phyloP scores from a whole-genome alignment of 2,113 vertebrate species.

The Turnix velox region DNA sequence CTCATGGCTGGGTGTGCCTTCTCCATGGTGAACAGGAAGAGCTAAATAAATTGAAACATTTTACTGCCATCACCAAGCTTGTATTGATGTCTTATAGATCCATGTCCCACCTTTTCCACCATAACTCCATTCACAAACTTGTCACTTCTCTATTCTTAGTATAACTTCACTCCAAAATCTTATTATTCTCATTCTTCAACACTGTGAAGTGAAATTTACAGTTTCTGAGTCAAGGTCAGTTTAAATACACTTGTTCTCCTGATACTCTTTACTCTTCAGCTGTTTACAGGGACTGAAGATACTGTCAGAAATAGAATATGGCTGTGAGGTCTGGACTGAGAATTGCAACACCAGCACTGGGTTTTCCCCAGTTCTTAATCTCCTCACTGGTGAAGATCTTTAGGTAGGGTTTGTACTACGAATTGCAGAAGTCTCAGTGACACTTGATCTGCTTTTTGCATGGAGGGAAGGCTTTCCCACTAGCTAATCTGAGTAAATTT shows the following conservation, averaged over 20 bases:
- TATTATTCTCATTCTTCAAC: fast-evolving
- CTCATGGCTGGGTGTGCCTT: fast-evolving
- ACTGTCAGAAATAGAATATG: not conserved
- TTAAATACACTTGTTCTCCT: not conserved
- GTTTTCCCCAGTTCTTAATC: not conserved
- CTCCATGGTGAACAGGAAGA: not conserved
- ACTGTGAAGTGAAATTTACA: not conserved
- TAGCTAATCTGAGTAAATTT: not conserved
- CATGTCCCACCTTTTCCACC: not conserved
- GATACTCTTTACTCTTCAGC: not conserved
- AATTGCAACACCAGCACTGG: not conserved
- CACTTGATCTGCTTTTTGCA: not conserved
- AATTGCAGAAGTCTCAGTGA: not conserved
- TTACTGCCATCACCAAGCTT: not conserved
- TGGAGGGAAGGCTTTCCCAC: not conserved
- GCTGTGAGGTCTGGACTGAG: not conserved
- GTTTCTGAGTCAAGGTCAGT: not conserved
- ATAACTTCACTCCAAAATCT: not conserved
- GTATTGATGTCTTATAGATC: not conserved
- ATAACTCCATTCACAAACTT: not conserved
- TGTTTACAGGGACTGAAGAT: not conserved
- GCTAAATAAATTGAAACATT: not conserved
- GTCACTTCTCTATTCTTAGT: not conserved
- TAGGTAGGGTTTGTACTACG: not conserved
- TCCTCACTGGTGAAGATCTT: not conserved